A percentile compares a stretch with the other conserved stretches of the same genome.
These are phyloP conservation scores for Onychostruthus taczanowskii DNA, from an alignment of 2,113 vertebrate genomes.

Conservation along the genomic window DNA sequence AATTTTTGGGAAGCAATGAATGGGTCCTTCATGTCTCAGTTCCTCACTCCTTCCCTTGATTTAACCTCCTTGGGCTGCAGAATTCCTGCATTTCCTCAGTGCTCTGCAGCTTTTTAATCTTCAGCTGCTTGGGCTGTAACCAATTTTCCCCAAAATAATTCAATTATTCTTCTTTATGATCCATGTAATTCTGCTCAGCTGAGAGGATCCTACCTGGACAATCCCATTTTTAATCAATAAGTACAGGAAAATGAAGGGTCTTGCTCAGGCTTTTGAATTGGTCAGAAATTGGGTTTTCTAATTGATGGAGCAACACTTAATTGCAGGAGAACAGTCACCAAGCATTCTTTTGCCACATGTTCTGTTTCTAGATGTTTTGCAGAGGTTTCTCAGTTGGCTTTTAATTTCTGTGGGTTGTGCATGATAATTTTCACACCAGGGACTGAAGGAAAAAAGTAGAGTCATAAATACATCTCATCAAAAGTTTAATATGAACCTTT, in stretches of 20 bases:
- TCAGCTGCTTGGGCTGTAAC: neutral
- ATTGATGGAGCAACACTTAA: neutral
- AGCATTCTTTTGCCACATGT: slow-evolving; percentile 47
- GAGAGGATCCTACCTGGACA: neutral
- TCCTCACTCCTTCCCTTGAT: neutral
- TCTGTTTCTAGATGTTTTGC: neutral
- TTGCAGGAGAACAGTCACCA: neutral
- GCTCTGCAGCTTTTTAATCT: neutral
- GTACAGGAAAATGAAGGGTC: neutral
- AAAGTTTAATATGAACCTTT: neutral
- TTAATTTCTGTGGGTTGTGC: neutral
- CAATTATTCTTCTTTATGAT: neutral
- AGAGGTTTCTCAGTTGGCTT: neutral
- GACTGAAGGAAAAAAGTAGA: neutral
- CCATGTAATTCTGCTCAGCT: rapidly evolving
- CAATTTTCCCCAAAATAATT: neutral
- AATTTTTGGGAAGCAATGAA: neutral
- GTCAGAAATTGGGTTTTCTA: neutral
- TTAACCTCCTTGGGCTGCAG: neutral
- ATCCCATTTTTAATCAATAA: neutral
- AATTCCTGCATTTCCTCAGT: neutral
- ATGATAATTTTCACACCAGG: neutral
- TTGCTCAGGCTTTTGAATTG: neutral
- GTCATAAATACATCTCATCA: neutral
- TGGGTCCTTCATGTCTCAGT: neutral